Evolutionary conservation across 2,888 invertebrate genomes (phyloP).

Genomic region (Agapostemon virescens): DNA sequence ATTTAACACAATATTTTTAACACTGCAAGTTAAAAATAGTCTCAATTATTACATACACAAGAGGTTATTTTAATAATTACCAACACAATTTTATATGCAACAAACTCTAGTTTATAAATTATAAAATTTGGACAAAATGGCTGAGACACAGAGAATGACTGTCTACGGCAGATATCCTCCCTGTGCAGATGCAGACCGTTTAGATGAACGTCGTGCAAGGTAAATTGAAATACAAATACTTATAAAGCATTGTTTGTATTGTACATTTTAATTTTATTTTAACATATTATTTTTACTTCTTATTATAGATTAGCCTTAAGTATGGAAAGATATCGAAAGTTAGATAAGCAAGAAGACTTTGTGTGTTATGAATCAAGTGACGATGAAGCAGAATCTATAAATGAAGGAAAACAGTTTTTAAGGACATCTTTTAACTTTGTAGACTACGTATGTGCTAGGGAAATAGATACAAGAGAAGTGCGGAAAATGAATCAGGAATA

Average conservation of each 20-base stretch:
- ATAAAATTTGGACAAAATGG: conserved; percentile 81
- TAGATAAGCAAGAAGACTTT: conserved; percentile 94
- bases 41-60: conserved; percentile 19
- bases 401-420: conserved; percentile 87
- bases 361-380: conserved; percentile 94
- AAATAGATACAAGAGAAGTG: conserved; percentile 87
- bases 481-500: conserved; percentile 89
- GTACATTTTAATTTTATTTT: not conserved
- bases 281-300: not conserved
- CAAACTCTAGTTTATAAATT: conserved; percentile 37
- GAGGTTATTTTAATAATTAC: conserved; percentile 29
- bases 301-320: conserved; percentile 76
- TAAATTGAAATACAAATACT: conserved; percentile 64
- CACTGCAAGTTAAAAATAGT: conserved; percentile 21
- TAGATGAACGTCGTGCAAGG: conserved; percentile 88
- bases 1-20: conserved; percentile 24
- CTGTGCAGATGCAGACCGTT: conserved; percentile 87
- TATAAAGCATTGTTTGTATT: not conserved
- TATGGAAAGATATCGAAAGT: conserved; percentile 88
- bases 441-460: conserved; percentile 90
- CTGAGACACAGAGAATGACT: conserved; percentile 86
- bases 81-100: conserved; percentile 30
- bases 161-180: conserved; percentile 89
- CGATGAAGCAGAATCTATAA: conserved; percentile 90
- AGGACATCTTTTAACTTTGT: conserved; percentile 92